Evolutionary conservation across 2,797 vertebrate genomes (phyloP).

Genomic region (Chromobotia macracanthus): DNA sequence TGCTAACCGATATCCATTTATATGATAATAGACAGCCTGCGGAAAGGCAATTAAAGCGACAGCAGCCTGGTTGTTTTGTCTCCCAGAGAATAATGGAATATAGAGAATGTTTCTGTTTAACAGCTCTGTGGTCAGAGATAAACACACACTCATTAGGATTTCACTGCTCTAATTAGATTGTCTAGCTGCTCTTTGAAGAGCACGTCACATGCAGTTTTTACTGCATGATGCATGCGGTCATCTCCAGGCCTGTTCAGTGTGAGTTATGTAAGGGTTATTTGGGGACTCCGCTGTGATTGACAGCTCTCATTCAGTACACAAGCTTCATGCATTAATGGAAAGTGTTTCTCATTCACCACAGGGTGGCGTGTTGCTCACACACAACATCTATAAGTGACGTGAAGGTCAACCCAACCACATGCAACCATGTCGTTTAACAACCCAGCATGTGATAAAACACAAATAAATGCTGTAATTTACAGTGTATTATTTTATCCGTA

Average conservation of each 20-base stretch:
- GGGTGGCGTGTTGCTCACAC: slow-evolving; percentile 28
- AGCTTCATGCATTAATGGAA: neutral
- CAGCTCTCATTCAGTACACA: neutral
- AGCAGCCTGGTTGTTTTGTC: slow-evolving; percentile 58
- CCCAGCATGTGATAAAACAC: neutral
- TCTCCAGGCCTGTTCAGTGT: neutral
- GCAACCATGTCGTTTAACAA: neutral
- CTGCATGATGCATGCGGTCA: neutral
- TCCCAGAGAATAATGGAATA: slow-evolving; percentile 53
- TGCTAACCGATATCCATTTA: slow-evolving; percentile 52
- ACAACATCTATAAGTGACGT: neutral
- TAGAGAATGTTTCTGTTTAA: slow-evolving; percentile 52
- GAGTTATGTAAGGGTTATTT: slow-evolving; percentile 17
- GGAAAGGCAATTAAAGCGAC: slow-evolving; percentile 61
- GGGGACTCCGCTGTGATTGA: slow-evolving; percentile 3
- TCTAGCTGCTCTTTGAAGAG: slow-evolving; percentile 12
- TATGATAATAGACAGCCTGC: slow-evolving; percentile 58
- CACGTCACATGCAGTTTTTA: neutral
- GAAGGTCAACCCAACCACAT: neutral
- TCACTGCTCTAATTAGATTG: slow-evolving; percentile 20
- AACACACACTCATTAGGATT: slow-evolving; percentile 31
- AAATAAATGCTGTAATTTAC: neutral
- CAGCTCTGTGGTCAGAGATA: slow-evolving; percentile 49
- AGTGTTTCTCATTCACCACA: neutral
- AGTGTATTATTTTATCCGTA: neutral